These are phyloP conservation scores for Heliothis virescens DNA, from an alignment of 1,140 invertebrate genomes.

Conservation along the genomic window DNA sequence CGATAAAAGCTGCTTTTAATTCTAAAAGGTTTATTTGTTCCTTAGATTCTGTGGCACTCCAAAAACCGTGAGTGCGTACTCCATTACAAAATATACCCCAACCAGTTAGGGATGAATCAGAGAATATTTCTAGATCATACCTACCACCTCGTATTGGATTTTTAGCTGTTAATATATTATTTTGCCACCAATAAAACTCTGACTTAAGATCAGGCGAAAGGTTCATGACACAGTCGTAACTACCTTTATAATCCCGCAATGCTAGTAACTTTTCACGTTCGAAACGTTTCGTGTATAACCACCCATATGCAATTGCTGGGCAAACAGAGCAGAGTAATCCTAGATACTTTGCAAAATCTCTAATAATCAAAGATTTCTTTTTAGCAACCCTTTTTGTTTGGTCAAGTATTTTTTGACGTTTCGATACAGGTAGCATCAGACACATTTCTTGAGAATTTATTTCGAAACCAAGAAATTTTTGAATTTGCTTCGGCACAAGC, in stretches of 20 bases:
- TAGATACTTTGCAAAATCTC: background rate
- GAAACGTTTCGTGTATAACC: slow-evolving; percentile 16
- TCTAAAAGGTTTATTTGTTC: slow-evolving; percentile 35
- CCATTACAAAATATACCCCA: slow-evolving; percentile 26
- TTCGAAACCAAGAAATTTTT: background rate
- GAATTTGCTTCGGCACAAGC: background rate
- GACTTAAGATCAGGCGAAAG: background rate
- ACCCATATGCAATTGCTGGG: background rate
- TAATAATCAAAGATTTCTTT: background rate
- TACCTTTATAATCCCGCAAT: background rate
- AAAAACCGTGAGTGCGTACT: background rate
- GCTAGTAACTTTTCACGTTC: slow-evolving; percentile 7
- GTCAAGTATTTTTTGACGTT: slow-evolving; percentile 5
- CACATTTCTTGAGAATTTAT: slow-evolving; percentile 3
- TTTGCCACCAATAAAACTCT: background rate
- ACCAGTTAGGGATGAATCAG: slow-evolving; percentile 27
- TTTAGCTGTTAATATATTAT: background rate
- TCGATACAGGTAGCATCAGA: background rate
- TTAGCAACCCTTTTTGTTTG: background rate
- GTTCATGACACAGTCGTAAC: background rate
- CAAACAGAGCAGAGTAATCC: background rate
- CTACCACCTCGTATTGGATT: background rate
- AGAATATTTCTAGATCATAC: slow-evolving; percentile 34
- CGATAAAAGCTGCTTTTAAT: slow-evolving; percentile 36
- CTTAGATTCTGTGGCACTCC: slow-evolving; percentile 1